Evolutionary conservation across 2,888 invertebrate genomes (phyloP).

Genomic region (Gisinianus flammeolus): DNA sequence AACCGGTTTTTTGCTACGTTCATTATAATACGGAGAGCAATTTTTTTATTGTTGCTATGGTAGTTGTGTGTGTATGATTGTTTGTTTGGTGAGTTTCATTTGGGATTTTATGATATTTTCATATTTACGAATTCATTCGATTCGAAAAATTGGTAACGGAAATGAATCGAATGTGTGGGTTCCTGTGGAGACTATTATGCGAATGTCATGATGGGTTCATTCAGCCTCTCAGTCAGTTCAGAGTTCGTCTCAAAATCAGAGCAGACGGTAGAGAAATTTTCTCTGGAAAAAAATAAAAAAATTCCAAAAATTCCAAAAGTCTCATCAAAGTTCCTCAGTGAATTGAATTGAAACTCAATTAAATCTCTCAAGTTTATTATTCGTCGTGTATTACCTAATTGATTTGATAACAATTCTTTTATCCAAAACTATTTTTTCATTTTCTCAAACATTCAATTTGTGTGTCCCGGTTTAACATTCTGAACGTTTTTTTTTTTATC

Average conservation of each 20-base stretch:
- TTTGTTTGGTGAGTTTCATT: neutral
- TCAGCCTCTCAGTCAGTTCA: neutral
- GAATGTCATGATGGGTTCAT: neutral
- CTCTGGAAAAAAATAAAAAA: conserved; percentile 13
- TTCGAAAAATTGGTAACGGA: neutral
- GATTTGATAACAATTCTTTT: too few relatives aligned
- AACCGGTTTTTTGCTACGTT: too few relatives aligned
- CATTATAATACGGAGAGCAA: neutral
- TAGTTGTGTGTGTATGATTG: neutral
- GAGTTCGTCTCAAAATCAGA: conserved; percentile 1
- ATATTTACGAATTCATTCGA: neutral
- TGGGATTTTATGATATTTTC: neutral
- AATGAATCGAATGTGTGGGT: neutral
- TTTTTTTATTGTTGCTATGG: neutral
- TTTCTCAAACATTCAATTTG: too few relatives aligned
- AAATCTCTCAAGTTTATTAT: too few relatives aligned
- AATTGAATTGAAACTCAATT: conserved; percentile 15
- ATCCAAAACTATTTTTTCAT: too few relatives aligned
- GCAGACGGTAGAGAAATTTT: conserved; percentile 15
- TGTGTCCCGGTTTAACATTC: too few relatives aligned
- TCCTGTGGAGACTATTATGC: too few relatives aligned
- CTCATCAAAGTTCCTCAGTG: neutral
- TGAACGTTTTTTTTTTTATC: too few relatives aligned
- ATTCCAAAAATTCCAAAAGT: conserved; percentile 24
- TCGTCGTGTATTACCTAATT: too few relatives aligned